Conservation (phyloP, 2,113 vertebrate genomes). For the Pycnonotus jocosus region DNA sequence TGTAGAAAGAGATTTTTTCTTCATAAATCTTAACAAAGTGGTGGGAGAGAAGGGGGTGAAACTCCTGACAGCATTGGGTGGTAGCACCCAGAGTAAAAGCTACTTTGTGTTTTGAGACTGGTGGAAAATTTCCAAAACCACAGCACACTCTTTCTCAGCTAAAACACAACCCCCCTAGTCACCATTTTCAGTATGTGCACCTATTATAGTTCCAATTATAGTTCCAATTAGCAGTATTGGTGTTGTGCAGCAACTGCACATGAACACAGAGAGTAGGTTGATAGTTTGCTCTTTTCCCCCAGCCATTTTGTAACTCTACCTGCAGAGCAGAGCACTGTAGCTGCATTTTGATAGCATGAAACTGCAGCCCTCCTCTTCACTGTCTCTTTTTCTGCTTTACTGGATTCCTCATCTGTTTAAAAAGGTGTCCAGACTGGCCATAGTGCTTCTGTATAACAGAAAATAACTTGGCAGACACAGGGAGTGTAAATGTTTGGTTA, state of each 20-base stretch:
- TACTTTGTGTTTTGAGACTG: neutral
- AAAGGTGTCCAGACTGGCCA: neutral
- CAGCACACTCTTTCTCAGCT: neutral
- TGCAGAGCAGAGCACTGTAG: neutral
- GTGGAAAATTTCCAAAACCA: neutral
- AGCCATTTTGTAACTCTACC: neutral
- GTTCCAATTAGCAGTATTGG: neutral
- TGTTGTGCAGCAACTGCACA: neutral
- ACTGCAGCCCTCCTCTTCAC: neutral
- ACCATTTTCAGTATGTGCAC: neutral
- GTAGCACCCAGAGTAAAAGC: neutral
- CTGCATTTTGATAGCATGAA: neutral
- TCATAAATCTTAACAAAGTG: neutral
- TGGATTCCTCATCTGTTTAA: neutral
- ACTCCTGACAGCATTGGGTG: neutral
- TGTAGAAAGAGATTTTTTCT: neutral
- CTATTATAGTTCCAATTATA: neutral
- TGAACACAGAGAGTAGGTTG: neutral
- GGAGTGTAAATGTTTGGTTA: neutral
- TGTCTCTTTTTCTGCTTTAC: neutral
- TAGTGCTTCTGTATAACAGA: neutral
- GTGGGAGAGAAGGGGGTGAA: neutral
- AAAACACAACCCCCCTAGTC: neutral
- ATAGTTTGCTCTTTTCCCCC: neutral
- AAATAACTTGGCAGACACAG: neutral